Percentiles rank a stretch among this genome's conserved stretches.
phyloP scores from a whole-genome alignment of 2,797 vertebrate genomes.

The Poeciliopsis presidionis region DNA sequence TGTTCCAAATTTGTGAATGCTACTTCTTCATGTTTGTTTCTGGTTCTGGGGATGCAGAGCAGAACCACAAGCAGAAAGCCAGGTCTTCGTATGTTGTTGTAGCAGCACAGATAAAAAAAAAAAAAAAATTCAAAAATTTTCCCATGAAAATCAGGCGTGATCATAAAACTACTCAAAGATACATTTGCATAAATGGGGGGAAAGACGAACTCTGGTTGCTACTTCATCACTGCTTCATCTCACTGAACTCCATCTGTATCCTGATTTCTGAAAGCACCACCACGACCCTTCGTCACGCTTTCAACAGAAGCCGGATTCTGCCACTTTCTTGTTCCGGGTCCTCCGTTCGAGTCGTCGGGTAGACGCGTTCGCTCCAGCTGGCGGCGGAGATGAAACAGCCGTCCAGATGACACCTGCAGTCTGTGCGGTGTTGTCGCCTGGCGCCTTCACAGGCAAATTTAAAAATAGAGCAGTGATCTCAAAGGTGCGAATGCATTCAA shows the following conservation, averaged over 20 bases:
- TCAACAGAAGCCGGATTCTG: conserved; percentile 10
- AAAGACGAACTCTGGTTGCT: neutral
- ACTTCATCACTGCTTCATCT: neutral
- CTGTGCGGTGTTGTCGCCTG: conserved; percentile 32
- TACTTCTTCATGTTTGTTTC: too few relatives aligned
- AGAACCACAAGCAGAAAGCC: too few relatives aligned
- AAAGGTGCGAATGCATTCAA: conserved; percentile 45
- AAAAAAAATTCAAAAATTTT: neutral
- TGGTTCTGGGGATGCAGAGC: too few relatives aligned
- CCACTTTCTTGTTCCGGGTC: conserved; percentile 8
- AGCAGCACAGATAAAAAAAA: too few relatives aligned
- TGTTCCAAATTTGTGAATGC: too few relatives aligned
- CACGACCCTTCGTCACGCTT: conserved; percentile 3
- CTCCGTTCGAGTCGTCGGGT: conserved; percentile 10
- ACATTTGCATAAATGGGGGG: neutral
- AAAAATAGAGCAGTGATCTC: conserved; percentile 51
- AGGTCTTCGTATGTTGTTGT: too few relatives aligned
- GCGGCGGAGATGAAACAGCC: conserved; percentile 37
- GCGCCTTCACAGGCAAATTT: conserved; percentile 19
- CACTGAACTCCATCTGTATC: neutral
- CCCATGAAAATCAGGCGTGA: neutral
- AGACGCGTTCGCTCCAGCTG: conserved; percentile 11
- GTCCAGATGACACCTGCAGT: conserved; percentile 48
- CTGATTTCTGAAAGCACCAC: neutral
- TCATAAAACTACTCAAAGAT: neutral